These are phyloP conservation scores for Diadegma fenestrale DNA, from an alignment of 2,888 invertebrate genomes.

Conservation along the genomic window DNA sequence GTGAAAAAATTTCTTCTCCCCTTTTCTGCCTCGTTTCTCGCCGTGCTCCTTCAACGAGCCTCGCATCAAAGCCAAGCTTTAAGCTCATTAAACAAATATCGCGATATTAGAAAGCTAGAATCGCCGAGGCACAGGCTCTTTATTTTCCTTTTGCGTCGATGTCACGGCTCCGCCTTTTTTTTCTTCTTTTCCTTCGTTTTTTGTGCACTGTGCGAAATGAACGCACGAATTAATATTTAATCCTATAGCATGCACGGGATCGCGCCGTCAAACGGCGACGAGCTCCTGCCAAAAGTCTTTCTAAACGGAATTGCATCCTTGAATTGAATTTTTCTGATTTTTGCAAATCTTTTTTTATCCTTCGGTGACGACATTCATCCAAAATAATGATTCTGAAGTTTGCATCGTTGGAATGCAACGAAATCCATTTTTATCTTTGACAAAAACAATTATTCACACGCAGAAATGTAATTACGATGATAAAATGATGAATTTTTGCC, in stretches of 20 bases:
- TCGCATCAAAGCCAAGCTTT: conserved; percentile 20
- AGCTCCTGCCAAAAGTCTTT: neutral
- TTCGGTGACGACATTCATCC: too few species aligned
- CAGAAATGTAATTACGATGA: too few species aligned
- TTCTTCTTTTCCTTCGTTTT: neutral
- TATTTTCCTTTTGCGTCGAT: neutral
- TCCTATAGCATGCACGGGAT: neutral
- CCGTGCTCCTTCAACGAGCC: conserved; percentile 44
- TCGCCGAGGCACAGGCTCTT: conserved; percentile 7
- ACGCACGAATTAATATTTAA: conserved; percentile 27
- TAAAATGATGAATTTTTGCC: too few species aligned
- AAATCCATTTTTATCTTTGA: too few species aligned
- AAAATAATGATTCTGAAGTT: too few species aligned
- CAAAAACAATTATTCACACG: too few species aligned
- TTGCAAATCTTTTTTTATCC: too few species aligned
- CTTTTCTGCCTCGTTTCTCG: conserved; percentile 20
- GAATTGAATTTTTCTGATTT: neutral
- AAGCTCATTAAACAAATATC: conserved; percentile 55
- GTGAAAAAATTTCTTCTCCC: conserved; percentile 13
- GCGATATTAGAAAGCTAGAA: conserved; percentile 37
- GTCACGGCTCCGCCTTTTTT: neutral
- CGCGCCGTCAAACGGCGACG: neutral
- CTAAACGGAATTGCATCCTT: neutral
- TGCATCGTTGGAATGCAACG: too few species aligned
- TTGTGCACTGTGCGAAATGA: neutral